Evolutionary conservation across 2,797 vertebrate genomes (phyloP), one percentile per base, ranked within the genome.

Genomic region (Threskiornis aethiopicus): DNA sequence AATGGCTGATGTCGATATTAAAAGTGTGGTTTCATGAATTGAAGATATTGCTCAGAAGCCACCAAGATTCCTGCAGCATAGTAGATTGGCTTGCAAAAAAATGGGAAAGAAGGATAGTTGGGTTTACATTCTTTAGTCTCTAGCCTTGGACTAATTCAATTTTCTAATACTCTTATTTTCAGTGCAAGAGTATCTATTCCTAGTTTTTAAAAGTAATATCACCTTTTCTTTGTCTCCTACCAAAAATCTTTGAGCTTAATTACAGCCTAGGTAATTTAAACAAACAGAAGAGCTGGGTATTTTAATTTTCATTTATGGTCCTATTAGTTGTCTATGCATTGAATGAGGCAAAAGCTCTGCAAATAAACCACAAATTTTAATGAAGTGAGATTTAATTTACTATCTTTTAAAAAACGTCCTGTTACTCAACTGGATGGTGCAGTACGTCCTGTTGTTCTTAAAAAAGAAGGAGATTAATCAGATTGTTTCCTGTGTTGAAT

Each of bases 381-480:
- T 59, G 13, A 84, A 86, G 15, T 59, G 51, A 81, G 75, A 85
- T 70, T 81, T 87, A 91, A 76, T 91, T 80, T 47, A 41, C 22
- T 71, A 21, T 66, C 29, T 78, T 87, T 88, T 78, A 11, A 51
- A 77, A 95, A 84, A 84, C 25, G 54, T 96, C 72, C 85, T 79
- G n/a, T 64, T 88, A 82, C n/a, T 65, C 61, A 91, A 90, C 46
- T 87, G n/a, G 22, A 59, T 91, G 59, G 83, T 96, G 70, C 21
- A 79, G 65, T 96, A 83, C 89, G 33, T 96, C 88, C 91, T 82
- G 59, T 94, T 55, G n/a, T 87, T 95, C 62, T 96, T 84, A 5
- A 96, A 95, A 96, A 97, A 86, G 42, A 29, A 79, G 16, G 78
- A 97, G 35, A 87, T 97, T 93, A 96, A 97, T 97, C 95, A 95